phyloP scores from a whole-genome alignment of 2,888 invertebrate genomes.

The Orthonychiurus folsomi region DNA sequence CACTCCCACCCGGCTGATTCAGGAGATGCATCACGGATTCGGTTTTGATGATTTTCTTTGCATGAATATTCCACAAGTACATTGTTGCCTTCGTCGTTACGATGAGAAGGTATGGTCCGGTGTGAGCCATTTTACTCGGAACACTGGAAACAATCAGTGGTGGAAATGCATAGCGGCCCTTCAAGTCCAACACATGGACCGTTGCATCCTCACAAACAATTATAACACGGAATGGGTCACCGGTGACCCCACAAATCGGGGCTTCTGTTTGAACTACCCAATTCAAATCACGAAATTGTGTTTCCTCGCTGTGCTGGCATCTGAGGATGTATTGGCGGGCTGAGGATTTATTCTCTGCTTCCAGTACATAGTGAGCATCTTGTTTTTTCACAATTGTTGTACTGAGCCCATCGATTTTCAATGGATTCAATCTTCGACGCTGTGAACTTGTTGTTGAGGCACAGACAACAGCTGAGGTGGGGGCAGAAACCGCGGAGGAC shows the following conservation, averaged over 20 bases:
- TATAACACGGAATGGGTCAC: slow-evolving; percentile 50
- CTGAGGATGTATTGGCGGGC: slow-evolving; percentile 14
- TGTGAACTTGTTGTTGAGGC: not conserved
- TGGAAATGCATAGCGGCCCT: slow-evolving; percentile 48
- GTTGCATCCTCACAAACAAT: slow-evolving; percentile 60
- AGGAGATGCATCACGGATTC: slow-evolving; percentile 50
- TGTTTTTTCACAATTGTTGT: slow-evolving; percentile 11
- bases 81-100: slow-evolving; percentile 51
- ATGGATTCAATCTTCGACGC: not conserved
- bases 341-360: slow-evolving; percentile 23
- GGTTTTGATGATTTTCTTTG: slow-evolving; percentile 51
- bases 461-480: not conserved
- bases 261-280: slow-evolving; percentile 63
- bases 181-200: slow-evolving; percentile 53
- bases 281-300: slow-evolving; percentile 38
- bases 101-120: slow-evolving; percentile 49
- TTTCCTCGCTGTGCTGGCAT: slow-evolving; percentile 26
- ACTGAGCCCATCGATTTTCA: not conserved
- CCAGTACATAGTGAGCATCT: slow-evolving; percentile 25
- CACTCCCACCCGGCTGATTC: slow-evolving; percentile 16
- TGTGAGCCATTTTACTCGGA: slow-evolving; percentile 52
- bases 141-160: slow-evolving; percentile 52
- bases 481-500: not conserved
- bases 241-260: slow-evolving; percentile 53
- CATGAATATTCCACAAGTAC: slow-evolving; percentile 56